Percentiles rank a stretch among this genome's conserved stretches.
Evolutionary conservation across 1,140 invertebrate species (phyloP).

Genomic region (Atta texana): DNA sequence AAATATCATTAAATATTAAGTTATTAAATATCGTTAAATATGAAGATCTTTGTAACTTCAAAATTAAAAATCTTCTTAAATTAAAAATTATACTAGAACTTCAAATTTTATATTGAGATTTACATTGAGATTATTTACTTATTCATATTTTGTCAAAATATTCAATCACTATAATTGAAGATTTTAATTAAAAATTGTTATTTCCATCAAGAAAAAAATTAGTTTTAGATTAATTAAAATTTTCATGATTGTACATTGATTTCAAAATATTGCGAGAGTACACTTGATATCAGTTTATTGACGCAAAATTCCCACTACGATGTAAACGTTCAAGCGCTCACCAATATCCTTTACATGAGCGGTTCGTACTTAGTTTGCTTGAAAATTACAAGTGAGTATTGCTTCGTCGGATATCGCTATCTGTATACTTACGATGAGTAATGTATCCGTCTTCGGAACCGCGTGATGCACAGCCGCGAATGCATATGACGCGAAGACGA

Average conservation of each 20-base stretch:
- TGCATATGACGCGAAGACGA: constrained; percentile 49
- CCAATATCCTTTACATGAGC: constrained; percentile 10
- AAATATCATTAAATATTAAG: neutral
- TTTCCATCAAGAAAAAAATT: neutral
- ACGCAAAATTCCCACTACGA: constrained; percentile 22
- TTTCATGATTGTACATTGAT: neutral
- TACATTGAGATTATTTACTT: neutral
- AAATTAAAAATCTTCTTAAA: neutral
- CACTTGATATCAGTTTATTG: constrained; percentile 19
- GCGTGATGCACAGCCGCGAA: constrained; percentile 20
- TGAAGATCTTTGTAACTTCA: too few relatives aligned
- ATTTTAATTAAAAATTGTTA: neutral
- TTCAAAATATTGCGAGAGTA: neutral
- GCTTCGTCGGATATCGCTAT: constrained; percentile 24
- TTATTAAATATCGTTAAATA: neutral
- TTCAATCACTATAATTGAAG: neutral
- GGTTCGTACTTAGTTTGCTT: constrained; percentile 35
- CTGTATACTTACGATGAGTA: constrained; percentile 32
- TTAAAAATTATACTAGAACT: neutral
- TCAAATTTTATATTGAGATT: neutral
- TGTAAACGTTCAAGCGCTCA: constrained; percentile 8
- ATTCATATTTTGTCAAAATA: neutral
- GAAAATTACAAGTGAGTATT: constrained; percentile 45
- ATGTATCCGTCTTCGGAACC: constrained; percentile 55
- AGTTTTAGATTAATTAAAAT: neutral